A percentile compares a stretch with the other conserved stretches of the same genome.
phyloP scores from a whole-genome alignment of 1,140 invertebrate species.

The Drosophila nikananu region DNA sequence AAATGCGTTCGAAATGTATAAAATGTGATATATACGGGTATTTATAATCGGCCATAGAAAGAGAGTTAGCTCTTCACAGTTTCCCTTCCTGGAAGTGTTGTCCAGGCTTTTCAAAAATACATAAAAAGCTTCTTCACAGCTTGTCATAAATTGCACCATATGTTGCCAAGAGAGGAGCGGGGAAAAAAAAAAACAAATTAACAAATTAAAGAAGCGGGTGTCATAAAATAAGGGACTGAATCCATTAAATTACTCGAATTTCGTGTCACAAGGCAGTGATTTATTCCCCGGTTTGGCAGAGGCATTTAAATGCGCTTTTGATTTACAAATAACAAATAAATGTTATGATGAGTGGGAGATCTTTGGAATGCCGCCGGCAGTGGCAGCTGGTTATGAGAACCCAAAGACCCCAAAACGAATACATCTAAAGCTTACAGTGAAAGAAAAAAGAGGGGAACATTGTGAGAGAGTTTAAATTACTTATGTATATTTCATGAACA shows the following conservation, averaged over 20 bases:
- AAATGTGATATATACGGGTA: constrained; percentile 10
- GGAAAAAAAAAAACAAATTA: constrained; percentile 70
- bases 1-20: constrained; percentile 19
- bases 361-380: constrained; percentile 78
- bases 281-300: constrained; percentile 58
- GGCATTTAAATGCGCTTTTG: constrained; percentile 78
- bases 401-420: constrained; percentile 5
- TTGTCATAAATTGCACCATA: constrained; percentile 71
- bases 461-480: neutral
- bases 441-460: neutral
- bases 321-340: constrained; percentile 84
- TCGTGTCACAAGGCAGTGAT: constrained; percentile 77
- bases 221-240: constrained; percentile 62
- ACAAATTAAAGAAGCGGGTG: constrained; percentile 82
- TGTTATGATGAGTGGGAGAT: constrained; percentile 78
- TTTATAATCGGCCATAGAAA: constrained; percentile 44
- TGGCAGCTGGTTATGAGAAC: constrained; percentile 13
- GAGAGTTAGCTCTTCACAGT: constrained; percentile 26
- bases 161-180: constrained; percentile 43
- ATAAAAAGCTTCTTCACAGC: constrained; percentile 61
- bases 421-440: neutral
- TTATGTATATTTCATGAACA: neutral
- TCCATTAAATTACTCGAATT: constrained; percentile 72
- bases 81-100: constrained; percentile 66
- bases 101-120: constrained; percentile 50